Percentiles rank a stretch among this genome's conserved stretches.
These are phyloP conservation scores for Discoglossus pictus DNA, from an alignment of 2,797 vertebrate genomes.

Conservation along the genomic window DNA sequence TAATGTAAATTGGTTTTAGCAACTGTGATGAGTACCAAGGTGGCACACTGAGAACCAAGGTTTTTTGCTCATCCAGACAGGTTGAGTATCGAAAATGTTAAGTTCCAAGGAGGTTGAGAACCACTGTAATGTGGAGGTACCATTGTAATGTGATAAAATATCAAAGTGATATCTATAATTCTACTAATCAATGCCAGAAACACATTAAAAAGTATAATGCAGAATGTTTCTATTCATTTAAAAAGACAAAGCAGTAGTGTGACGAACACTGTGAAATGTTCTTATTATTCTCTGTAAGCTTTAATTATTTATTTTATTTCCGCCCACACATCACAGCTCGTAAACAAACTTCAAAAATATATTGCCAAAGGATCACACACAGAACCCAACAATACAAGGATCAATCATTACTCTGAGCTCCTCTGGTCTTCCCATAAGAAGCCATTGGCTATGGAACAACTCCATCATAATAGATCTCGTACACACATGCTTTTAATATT, in stretches of 20 bases:
- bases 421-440: constrained; percentile 62
- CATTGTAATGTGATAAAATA: too few relatives aligned
- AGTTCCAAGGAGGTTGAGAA: too few relatives aligned
- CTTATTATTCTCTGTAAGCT: constrained; percentile 18
- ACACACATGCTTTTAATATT: constrained; percentile 77
- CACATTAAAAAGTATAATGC: too few relatives aligned
- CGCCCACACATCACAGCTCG: constrained; percentile 35
- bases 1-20: too few relatives aligned
- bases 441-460: constrained; percentile 61
- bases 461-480: constrained; percentile 69
- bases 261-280: constrained; percentile 26
- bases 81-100: too few relatives aligned
- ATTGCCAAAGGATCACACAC: constrained; percentile 19
- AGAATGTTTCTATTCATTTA: constrained; percentile 14
- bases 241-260: not conserved
- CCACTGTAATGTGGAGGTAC: too few relatives aligned
- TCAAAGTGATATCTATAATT: too few relatives aligned
- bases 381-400: constrained; percentile 45
- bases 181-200: too few relatives aligned
- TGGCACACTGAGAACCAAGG: too few relatives aligned
- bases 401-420: constrained; percentile 52
- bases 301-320: constrained; percentile 18
- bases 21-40: too few relatives aligned
- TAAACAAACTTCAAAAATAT: constrained; percentile 44
- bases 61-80: too few relatives aligned